Conservation (phyloP, 2,797 vertebrate species). For the Diceros bicornis region DNA sequence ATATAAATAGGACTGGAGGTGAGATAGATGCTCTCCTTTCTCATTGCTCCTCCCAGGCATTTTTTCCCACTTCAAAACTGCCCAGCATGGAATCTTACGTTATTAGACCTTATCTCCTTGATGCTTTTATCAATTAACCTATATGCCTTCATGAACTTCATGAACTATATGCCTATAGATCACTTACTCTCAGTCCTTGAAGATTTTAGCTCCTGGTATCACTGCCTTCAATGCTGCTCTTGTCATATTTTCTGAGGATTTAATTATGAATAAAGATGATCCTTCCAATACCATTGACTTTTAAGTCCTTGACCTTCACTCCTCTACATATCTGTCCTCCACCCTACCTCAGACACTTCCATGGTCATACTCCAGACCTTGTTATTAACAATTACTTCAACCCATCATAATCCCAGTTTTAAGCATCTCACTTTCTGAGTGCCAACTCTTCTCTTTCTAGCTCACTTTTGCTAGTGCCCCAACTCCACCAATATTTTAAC, state of each 20-base stretch:
- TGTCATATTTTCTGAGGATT: neutral
- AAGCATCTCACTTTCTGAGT: neutral
- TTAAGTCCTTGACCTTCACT: neutral
- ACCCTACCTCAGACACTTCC: neutral
- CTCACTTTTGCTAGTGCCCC: neutral
- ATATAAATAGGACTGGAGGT: neutral
- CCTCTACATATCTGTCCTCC: neutral
- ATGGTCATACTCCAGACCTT: neutral
- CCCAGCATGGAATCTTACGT: neutral
- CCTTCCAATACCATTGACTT: neutral
- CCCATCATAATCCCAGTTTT: neutral
- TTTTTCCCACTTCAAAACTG: neutral
- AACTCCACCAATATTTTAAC: neutral
- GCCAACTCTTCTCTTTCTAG: neutral
- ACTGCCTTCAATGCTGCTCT: neutral
- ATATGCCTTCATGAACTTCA: too few relatives aligned
- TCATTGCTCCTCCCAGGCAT: neutral
- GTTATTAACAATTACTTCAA: neutral
- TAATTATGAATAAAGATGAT: conserved; percentile 22
- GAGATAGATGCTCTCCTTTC: neutral
- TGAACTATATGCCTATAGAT: neutral
- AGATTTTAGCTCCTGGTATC: neutral
- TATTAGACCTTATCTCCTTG: conserved; percentile 16
- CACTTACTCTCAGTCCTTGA: neutral
- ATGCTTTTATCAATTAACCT: neutral